Evolutionary conservation across 2,888 invertebrate genomes (phyloP).

Genomic region (Schizaphis graminum): DNA sequence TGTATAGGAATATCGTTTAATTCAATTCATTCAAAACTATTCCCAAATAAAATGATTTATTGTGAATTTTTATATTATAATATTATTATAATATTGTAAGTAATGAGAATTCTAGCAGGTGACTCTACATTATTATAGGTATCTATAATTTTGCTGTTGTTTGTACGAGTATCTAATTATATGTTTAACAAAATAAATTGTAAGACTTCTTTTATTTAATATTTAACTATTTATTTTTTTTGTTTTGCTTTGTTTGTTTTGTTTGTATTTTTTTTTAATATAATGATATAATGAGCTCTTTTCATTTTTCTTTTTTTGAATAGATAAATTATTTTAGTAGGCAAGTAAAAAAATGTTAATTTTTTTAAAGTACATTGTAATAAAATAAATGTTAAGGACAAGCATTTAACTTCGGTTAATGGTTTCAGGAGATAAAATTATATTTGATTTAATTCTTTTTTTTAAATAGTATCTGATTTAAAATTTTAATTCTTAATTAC

Average conservation of each 20-base stretch:
- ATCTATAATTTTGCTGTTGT: not conserved
- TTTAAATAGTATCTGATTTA: not conserved
- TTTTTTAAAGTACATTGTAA: not conserved
- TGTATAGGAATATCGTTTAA: not conserved
- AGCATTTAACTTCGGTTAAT: not conserved
- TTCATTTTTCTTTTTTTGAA: not conserved
- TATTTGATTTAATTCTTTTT: not conserved
- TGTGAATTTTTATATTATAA: not conserved
- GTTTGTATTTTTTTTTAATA: not conserved
- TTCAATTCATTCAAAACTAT: not conserved
- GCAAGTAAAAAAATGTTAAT: not conserved
- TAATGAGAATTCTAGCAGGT: not conserved
- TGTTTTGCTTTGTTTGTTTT: not conserved
- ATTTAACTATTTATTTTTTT: not conserved
- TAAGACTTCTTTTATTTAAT: not conserved
- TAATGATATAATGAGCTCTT: not conserved
- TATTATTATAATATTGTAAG: not conserved
- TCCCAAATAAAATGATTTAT: not conserved
- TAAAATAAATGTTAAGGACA: not conserved
- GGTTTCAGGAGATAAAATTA: not conserved
- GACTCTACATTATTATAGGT: not conserved
- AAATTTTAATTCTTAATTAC: not conserved
- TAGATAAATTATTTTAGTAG: not conserved
- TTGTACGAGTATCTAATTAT: not conserved
- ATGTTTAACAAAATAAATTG: not conserved